Evolutionary conservation across 2,797 vertebrate genomes (phyloP), one percentile per base, ranked within the genome.

Genomic region (Tragelaphus eurycerus): DNA sequence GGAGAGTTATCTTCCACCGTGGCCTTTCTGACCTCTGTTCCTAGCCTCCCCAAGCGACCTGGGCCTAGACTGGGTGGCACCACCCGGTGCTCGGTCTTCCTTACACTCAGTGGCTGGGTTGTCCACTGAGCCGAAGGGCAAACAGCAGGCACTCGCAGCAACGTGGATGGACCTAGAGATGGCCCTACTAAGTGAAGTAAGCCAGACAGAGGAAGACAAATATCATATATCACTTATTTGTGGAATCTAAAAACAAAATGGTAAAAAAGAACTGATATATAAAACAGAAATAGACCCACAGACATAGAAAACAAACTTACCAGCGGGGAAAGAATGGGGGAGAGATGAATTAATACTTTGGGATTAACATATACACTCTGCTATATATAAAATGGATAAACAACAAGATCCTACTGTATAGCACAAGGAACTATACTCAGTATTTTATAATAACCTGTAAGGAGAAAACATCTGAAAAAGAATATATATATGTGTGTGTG

Each of bases 101-200:
- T 96, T 43, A 85, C 31, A 96, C 95, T 98, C 96, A 90, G 94
- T 90, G 97, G 55, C 88, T 88, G 89, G 97, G 98, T 96, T 97
- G 95, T 98, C 98, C 97, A 97, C 97, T 97, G 97, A 52, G 97
- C 95, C 87, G 92, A 95, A 98, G 96, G 89, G 97, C 95, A 98
- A 98, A 98, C 98, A 98, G 98, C 98, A 98, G 50, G 17, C 17
- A 4, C 4, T 21, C 52, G 31, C 50, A 14, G 48, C 48, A 31
- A 2, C 6, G 4, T 7, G 17, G 31, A 13, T 52, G 78, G 48
- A 23, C 48, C 3, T 4, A 52, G 78, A 81, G 48, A 52, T 23
- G 11, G 31, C 4, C 78, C 7, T 7, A 21, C 48, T 21, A 7
- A n/a, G 48, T 7, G 48, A n/a, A 81, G 48, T 52, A 2, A 52